Percentiles rank a stretch among this genome's conserved stretches.
phyloP scores from a whole-genome alignment of 2,797 vertebrate species.

The Ataeniobius toweri region DNA sequence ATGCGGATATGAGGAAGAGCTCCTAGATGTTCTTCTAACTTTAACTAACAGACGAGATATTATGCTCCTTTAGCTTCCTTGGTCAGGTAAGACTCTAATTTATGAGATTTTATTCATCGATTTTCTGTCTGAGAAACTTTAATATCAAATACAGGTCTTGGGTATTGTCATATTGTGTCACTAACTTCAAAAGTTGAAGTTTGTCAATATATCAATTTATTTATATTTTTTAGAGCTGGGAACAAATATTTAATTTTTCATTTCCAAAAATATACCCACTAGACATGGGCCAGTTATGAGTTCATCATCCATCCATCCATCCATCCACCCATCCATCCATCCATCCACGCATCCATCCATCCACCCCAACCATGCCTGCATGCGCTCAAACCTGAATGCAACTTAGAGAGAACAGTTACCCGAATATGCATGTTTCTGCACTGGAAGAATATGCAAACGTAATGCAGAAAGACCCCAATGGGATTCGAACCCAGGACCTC shows the following conservation, averaged over 20 bases:
- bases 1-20: not conserved
- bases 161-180: too few species aligned
- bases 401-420: too few species aligned
- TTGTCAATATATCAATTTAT: rapidly evolving
- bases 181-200: not conserved
- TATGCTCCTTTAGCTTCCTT: not conserved
- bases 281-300: not conserved
- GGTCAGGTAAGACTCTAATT: not conserved
- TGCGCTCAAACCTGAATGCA: too few species aligned
- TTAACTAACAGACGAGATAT: not conserved
- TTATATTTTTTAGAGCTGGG: not conserved
- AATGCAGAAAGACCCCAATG: too few species aligned
- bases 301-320: too few species aligned
- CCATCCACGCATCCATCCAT: too few species aligned
- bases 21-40: not conserved
- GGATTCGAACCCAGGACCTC: too few species aligned
- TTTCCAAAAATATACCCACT: not conserved
- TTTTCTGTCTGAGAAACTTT: not conserved
- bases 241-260: not conserved
- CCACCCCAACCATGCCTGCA: too few species aligned
- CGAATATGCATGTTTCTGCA: too few species aligned
- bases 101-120: not conserved
- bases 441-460: too few species aligned
- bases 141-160: too few species aligned
- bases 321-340: too few species aligned